Percentiles rank a stretch among this genome's conserved stretches.
phyloP scores from a whole-genome alignment of 2,888 invertebrate genomes.

The Liopterus haemorrhoidalis region DNA sequence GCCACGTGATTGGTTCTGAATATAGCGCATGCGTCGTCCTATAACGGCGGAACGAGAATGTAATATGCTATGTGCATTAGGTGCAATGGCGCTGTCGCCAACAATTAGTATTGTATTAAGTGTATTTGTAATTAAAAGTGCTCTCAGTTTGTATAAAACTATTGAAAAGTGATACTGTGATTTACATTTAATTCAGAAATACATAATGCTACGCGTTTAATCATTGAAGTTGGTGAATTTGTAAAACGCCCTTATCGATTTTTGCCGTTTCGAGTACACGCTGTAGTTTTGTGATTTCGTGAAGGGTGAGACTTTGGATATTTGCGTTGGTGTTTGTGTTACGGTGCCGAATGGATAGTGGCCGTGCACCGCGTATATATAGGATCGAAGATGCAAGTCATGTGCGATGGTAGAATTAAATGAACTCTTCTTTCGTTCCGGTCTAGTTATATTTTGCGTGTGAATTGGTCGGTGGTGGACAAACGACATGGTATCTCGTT shows the following conservation, averaged over 20 bases:
- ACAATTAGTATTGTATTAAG: no score
- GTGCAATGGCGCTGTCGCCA: slow-evolving; percentile 46
- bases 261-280: slow-evolving; percentile 40
- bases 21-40: slow-evolving; percentile 37
- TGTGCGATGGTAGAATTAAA: no score
- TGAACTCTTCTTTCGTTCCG: no score
- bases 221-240: slow-evolving; percentile 21
- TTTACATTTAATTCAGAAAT: not conserved
- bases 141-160: no score
- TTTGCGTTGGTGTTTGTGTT: no score
- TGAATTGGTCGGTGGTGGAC: slow-evolving; percentile 2
- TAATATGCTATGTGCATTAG: slow-evolving; percentile 39
- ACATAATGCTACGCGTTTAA: slow-evolving; percentile 7
- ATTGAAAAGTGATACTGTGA: slow-evolving; percentile 10
- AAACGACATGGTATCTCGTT: slow-evolving; percentile 44
- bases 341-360: no score
- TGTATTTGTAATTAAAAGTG: no score
- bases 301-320: no score
- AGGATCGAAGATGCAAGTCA: no score
- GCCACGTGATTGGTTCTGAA: slow-evolving; percentile 21
- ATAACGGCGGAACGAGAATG: slow-evolving; percentile 40
- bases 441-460: slow-evolving; percentile 6
- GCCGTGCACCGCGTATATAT: no score
- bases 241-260: slow-evolving; percentile 48
- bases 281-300: no score